These are phyloP conservation scores for Leptarthrus brevirostris DNA, from an alignment of 2,888 invertebrate genomes.

Conservation along the genomic window DNA sequence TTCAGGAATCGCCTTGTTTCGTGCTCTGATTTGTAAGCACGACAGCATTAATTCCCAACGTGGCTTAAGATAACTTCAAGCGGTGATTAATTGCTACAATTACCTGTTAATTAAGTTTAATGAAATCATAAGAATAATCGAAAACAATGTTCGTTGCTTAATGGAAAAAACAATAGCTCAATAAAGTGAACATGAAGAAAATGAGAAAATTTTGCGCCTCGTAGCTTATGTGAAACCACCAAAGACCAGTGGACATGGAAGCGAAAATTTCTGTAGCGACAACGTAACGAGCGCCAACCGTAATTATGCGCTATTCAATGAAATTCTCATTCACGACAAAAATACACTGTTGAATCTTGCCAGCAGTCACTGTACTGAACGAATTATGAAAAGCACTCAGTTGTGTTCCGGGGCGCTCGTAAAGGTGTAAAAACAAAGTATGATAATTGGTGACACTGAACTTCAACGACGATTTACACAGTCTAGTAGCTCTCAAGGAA, in stretches of 20 bases:
- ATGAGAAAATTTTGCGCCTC: not conserved
- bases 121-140: constrained; percentile 7
- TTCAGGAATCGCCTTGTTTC: constrained; percentile 59
- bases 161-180: constrained; percentile 19
- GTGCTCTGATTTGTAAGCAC: constrained; percentile 51
- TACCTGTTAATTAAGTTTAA: constrained; percentile 10
- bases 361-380: too few species aligned
- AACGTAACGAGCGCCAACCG: not conserved
- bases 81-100: not conserved
- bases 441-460: constrained; percentile 18
- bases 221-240: not conserved
- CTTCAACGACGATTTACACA: not conserved
- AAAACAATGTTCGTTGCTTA: not conserved
- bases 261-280: not conserved
- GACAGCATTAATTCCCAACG: constrained; percentile 46
- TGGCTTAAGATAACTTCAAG: not conserved
- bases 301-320: constrained; percentile 37
- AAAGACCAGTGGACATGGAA: not conserved
- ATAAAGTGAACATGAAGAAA: constrained; percentile 32
- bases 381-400: not conserved
- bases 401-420: not conserved
- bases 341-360: not conserved
- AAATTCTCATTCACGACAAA: constrained; percentile 2
- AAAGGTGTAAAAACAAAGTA: not conserved
- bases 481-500: too few species aligned